A percentile compares a stretch with the other conserved stretches of the same genome.
These are phyloP conservation scores for Drosophila guanche DNA, from an alignment of 1,140 invertebrate species.

Conservation along the genomic window DNA sequence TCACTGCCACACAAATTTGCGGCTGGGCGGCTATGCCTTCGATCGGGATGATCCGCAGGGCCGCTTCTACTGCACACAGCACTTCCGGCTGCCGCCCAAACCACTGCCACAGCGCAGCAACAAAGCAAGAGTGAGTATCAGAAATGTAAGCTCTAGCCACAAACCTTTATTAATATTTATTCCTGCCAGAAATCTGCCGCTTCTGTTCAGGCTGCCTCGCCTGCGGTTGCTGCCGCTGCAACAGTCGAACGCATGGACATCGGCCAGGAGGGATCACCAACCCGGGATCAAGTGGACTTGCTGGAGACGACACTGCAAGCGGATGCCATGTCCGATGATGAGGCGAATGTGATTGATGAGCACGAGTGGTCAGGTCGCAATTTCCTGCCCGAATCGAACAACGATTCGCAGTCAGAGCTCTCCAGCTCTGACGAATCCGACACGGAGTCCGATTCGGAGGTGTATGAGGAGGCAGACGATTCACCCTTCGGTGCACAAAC, in stretches of 20 bases:
- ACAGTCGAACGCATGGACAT: constrained; percentile 56
- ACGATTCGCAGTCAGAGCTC: constrained; percentile 87
- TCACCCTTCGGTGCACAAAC: constrained; percentile 83
- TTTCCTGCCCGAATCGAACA: constrained; percentile 92
- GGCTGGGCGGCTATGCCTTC: constrained; percentile 87
- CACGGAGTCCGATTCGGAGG: constrained; percentile 76
- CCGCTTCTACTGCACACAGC: constrained; percentile 92
- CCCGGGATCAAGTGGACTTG: constrained; percentile 85
- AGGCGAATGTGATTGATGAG: constrained; percentile 91
- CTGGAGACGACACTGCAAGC: constrained; percentile 84
- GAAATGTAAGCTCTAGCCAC: not conserved
- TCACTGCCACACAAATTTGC: constrained; percentile 83
- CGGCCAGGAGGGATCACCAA: not conserved
- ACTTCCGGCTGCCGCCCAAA: constrained; percentile 87
- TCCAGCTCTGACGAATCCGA: constrained; percentile 77
- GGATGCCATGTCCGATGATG: constrained; percentile 88
- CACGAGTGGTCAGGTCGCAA: constrained; percentile 97
- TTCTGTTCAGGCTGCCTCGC: constrained; percentile 34
- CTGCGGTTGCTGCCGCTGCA: constrained; percentile 4
- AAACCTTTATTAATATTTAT: not conserved
- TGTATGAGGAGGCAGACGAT: constrained; percentile 83
- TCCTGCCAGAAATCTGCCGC: constrained; percentile 44
- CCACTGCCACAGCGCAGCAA: constrained; percentile 67
- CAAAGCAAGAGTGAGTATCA: constrained; percentile 57
- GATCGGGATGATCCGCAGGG: constrained; percentile 90